Evolutionary conservation across 2,113 vertebrate genomes (phyloP).

Genomic region (Catharus minimus): DNA sequence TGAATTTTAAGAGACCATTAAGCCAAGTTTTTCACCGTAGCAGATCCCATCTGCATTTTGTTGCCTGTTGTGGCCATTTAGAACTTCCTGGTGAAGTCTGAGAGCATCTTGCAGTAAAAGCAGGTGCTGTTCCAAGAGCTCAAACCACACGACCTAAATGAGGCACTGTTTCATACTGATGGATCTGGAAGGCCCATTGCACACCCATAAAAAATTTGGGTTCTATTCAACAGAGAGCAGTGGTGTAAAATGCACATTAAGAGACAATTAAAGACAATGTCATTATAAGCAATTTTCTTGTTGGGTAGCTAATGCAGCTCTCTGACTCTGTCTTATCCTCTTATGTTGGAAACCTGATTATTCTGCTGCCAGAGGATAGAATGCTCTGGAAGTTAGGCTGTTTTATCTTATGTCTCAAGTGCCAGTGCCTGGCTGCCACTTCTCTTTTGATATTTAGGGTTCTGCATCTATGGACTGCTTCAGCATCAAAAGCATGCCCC

Average conservation of each 20-base stretch:
- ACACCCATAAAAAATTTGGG: not conserved
- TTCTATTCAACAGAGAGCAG: not conserved
- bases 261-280: not conserved
- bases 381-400: not conserved
- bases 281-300: not conserved
- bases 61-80: not conserved
- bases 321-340: not conserved
- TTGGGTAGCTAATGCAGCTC: not conserved
- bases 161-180: fast-evolving
- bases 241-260: not conserved
- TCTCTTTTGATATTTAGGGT: not conserved
- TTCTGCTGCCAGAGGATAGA: slow-evolving; percentile 13
- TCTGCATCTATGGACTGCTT: not conserved
- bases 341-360: not conserved
- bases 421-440: not conserved
- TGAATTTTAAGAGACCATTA: not conserved
- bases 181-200: not conserved
- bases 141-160: not conserved
- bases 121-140: not conserved
- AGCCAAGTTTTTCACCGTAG: not conserved
- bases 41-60: not conserved
- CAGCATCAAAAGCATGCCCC: not conserved
- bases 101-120: not conserved
- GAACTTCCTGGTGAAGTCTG: not conserved
- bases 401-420: not conserved